Percentiles rank a stretch among this genome's conserved stretches.
These are phyloP conservation scores for Aphidius gifuensis DNA, from an alignment of 1,140 invertebrate genomes.

Conservation along the genomic window DNA sequence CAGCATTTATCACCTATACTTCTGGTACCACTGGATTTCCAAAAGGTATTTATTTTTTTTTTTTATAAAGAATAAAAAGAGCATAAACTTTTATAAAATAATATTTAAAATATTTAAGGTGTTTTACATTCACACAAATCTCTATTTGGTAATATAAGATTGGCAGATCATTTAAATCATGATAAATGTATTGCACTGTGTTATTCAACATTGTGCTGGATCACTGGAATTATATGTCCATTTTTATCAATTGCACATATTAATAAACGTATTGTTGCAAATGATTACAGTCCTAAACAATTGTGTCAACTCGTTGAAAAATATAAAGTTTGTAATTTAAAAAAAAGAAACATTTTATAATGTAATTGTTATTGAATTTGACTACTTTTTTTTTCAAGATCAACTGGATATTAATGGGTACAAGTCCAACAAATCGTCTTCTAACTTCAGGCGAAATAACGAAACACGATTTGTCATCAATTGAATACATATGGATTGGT, in stretches of 20 bases:
- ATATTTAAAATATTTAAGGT: not conserved
- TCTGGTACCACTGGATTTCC: constrained; percentile 43
- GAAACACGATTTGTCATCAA: constrained; percentile 26
- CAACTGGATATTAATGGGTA: constrained; percentile 30
- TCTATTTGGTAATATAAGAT: constrained; percentile 15
- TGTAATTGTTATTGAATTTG: constrained; percentile 1
- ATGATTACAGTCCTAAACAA: constrained; percentile 9
- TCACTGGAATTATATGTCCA: constrained; percentile 25
- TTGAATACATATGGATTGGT: constrained; percentile 29
- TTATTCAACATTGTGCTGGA: constrained; percentile 36
- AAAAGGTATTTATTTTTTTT: constrained; percentile 25
- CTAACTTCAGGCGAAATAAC: constrained; percentile 27
- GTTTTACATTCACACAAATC: constrained; percentile 31
- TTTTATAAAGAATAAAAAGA: too few species aligned
- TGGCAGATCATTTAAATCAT: not conserved
- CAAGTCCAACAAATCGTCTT: constrained; percentile 26
- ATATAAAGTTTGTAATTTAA: constrained; percentile 28
- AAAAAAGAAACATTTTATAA: not conserved
- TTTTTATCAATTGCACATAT: not conserved
- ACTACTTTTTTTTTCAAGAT: constrained; percentile 24
- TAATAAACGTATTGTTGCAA: constrained; percentile 5
- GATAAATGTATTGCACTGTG: constrained; percentile 15
- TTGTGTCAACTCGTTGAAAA: constrained; percentile 22
- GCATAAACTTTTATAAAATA: too few species aligned
- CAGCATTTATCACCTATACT: constrained; percentile 38